These are phyloP conservation scores for Heteronetta atricapilla DNA, from an alignment of 2,113 vertebrate species.

Conservation along the genomic window DNA sequence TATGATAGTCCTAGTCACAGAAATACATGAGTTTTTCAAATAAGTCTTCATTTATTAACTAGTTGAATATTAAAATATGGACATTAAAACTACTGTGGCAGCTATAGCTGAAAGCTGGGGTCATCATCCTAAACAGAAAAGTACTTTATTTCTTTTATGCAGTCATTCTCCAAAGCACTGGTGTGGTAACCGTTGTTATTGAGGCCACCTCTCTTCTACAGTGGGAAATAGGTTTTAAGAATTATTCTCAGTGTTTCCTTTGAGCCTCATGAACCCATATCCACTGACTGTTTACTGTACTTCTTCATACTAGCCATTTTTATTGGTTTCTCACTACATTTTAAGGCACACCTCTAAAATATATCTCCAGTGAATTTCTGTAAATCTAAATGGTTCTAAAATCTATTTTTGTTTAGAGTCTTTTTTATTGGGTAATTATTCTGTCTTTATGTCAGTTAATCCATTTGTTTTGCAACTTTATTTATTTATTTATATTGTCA, in stretches of 20 bases:
- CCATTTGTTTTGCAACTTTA: not conserved
- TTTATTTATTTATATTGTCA: not conserved
- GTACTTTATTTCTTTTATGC: not conserved
- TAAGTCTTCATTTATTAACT: not conserved
- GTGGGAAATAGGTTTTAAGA: not conserved
- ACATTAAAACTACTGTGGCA: not conserved
- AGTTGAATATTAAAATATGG: not conserved
- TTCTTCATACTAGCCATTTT: not conserved
- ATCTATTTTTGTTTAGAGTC: accelerated
- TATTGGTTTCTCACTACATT: not conserved
- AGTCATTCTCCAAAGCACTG: not conserved
- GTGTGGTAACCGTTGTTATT: not conserved
- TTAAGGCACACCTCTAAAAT: not conserved
- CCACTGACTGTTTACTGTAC: not conserved
- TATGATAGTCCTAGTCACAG: not conserved
- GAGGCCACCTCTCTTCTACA: accelerated
- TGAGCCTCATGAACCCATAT: not conserved
- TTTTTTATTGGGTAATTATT: not conserved
- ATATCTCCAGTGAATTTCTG: not conserved
- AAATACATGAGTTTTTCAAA: not conserved
- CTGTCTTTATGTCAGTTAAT: not conserved
- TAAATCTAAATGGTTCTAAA: not conserved
- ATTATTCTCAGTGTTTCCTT: not conserved
- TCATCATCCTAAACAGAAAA: not conserved
- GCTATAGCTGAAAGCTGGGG: not conserved